Base-by-base conservation (phyloP, 2,888 invertebrate species). In the Dione juno region DNA sequence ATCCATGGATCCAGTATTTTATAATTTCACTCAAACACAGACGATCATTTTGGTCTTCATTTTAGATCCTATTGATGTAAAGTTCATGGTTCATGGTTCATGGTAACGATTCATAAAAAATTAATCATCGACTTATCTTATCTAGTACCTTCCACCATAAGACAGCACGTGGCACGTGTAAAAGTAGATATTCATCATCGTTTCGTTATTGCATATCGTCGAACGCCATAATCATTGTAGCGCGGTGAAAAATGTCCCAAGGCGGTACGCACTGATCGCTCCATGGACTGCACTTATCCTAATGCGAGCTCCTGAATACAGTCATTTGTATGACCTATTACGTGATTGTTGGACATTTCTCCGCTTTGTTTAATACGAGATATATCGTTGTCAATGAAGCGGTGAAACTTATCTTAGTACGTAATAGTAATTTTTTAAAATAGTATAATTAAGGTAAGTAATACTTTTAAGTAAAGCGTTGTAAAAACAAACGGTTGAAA, bases 141-240 rank as follows among this genome's bases (percentile, higher is more conserved):
- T 54, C 21, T 35, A 53, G 43, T 70, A 53, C 52, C 68, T 67
- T 74, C 48, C 53, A 64, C 65, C 65, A 67, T 66, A 73, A 66
- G 54, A 66, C 63, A 73, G 75, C 82, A 84, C 85, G 86, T 88
- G 87, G 86, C 83, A 82, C 82, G 81, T n/a, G n/a, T 78, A 77
- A 80, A 74, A 77, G 77, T 82, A 79, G 89, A 89, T 88, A 82
- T 84, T 87, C 87, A 90, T 90, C 88, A 85, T 78, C 83, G 87
- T 87, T 89, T 88, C 88, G 90, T 87, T 84, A 82, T 83, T 79
- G 82, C 84, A 90, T 89, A 87, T 86, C 83, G 86, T 87, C 88
- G 88, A 88, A 90, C 86, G 87, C 85, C 88, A 88, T 88, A 89
- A 91, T 89, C 78, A 77, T 78, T 77, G 80, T 79, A 72, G 80